A percentile compares a stretch with the other conserved stretches of the same genome.
phyloP scores from a whole-genome alignment of 1,140 invertebrate genomes.

The Chrysoperla carnea region DNA sequence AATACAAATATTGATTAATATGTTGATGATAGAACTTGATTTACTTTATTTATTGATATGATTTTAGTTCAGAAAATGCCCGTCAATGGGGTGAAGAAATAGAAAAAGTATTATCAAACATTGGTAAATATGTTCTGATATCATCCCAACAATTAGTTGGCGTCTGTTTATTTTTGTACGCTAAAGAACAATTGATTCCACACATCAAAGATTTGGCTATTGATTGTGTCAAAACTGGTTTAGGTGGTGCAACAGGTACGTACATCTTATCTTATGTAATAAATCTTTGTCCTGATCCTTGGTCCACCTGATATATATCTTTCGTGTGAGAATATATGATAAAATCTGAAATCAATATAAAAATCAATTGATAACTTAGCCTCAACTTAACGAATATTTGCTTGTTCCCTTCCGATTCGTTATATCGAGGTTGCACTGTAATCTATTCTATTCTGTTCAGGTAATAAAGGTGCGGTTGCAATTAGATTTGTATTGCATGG shows the following conservation, averaged over 20 bases:
- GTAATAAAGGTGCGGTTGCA: conserved; percentile 93
- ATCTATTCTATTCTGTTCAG: conserved; percentile 11
- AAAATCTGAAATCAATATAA: too few species aligned
- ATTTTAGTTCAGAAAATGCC: conserved; percentile 81
- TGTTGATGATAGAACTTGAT: too few species aligned
- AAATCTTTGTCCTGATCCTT: too few species aligned
- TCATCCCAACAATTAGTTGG: conserved; percentile 96
- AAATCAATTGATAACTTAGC: not conserved
- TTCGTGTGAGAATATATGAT: too few species aligned
- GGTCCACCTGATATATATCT: too few species aligned
- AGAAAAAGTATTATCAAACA: conserved; percentile 77
- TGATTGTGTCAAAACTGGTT: conserved; percentile 92
- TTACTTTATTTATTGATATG: too few species aligned
- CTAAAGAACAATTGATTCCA: conserved; percentile 70
- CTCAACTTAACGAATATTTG: too few species aligned
- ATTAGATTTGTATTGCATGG: conserved; percentile 83
- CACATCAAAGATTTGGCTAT: conserved; percentile 82
- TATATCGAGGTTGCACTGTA: too few species aligned
- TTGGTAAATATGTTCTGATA: conserved; percentile 78
- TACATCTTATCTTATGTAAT: too few species aligned
- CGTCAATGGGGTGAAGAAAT: conserved; percentile 91
- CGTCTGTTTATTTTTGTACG: conserved; percentile 92
- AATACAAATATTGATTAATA: conserved; percentile 13
- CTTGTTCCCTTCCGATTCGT: too few species aligned
- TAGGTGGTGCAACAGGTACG: conserved; percentile 77